Conservation (phyloP, 2,113 vertebrate species). For the Acrocephalus kingi region DNA sequence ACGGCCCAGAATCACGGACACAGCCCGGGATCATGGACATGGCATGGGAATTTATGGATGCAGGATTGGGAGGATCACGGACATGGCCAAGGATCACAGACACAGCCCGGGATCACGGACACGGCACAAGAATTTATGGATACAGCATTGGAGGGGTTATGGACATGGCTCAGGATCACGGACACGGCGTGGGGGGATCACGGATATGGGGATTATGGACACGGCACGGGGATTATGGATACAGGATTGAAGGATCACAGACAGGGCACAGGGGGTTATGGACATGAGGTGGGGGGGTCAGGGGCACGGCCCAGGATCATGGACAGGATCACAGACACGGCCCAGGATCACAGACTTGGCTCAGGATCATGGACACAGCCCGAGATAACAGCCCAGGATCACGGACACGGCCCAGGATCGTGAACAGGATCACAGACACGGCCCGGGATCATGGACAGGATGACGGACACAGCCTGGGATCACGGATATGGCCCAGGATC, state of each 20-base stretch:
- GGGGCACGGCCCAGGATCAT: not conserved
- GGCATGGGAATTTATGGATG: not conserved
- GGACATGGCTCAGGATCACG: rapidly evolving
- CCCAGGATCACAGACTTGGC: too few species aligned
- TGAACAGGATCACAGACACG: not conserved
- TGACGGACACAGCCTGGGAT: not conserved
- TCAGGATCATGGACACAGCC: not conserved
- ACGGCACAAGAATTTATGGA: not conserved
- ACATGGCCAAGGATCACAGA: too few species aligned
- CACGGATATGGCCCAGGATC: rapidly evolving
- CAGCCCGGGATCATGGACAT: too few species aligned
- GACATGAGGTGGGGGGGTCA: not conserved
- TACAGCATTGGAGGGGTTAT: too few species aligned
- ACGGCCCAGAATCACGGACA: too few species aligned
- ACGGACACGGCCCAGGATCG: too few species aligned
- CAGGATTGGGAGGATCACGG: not conserved
- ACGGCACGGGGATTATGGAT: not conserved
- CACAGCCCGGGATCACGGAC: not conserved
- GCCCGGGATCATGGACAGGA: not conserved
- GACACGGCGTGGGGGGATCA: not conserved
- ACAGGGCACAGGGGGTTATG: not conserved
- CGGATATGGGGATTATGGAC: not conserved
- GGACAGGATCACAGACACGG: too few species aligned
- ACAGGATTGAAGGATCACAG: not conserved
- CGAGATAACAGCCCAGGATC: not conserved